These are phyloP conservation scores for Papilio gigon DNA, from an alignment of 2,888 invertebrate species.

Conservation along the genomic window DNA sequence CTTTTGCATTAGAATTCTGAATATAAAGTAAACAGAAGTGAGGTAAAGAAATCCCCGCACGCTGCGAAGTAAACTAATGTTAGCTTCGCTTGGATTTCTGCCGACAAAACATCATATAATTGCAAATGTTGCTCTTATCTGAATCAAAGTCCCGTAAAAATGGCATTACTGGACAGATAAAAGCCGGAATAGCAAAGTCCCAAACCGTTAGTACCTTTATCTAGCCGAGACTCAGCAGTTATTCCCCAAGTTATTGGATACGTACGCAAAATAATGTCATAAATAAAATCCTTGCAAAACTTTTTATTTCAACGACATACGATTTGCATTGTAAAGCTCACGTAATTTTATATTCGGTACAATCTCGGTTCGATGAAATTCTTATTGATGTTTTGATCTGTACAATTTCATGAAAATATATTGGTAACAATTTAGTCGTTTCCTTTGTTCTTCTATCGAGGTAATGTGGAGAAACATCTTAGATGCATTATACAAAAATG, in stretches of 20 bases:
- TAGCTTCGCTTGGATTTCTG: slow-evolving; percentile 41
- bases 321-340: slow-evolving; percentile 12
- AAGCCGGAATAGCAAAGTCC: slow-evolving; percentile 49
- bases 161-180: slow-evolving; percentile 49
- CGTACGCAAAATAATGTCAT: slow-evolving; percentile 51
- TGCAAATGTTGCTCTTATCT: slow-evolving; percentile 49
- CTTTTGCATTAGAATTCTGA: slow-evolving; percentile 33
- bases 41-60: slow-evolving; percentile 30
- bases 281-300: slow-evolving; percentile 48
- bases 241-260: slow-evolving; percentile 50
- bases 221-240: slow-evolving; percentile 49
- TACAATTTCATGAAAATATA: too few species aligned
- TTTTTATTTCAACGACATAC: slow-evolving; percentile 44
- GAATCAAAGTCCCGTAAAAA: slow-evolving; percentile 50
- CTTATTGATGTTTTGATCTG: not conserved
- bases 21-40: slow-evolving; percentile 31
- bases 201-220: slow-evolving; percentile 50
- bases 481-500: too few species aligned
- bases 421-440: too few species aligned
- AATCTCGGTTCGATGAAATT: slow-evolving; percentile 5
- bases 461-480: too few species aligned
- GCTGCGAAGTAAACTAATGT: slow-evolving; percentile 26
- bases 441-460: too few species aligned
- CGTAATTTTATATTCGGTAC: slow-evolving; percentile 19
- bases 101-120: slow-evolving; percentile 45